Evolutionary conservation across 2,888 invertebrate genomes (phyloP).

Genomic region (Cancer borealis): DNA sequence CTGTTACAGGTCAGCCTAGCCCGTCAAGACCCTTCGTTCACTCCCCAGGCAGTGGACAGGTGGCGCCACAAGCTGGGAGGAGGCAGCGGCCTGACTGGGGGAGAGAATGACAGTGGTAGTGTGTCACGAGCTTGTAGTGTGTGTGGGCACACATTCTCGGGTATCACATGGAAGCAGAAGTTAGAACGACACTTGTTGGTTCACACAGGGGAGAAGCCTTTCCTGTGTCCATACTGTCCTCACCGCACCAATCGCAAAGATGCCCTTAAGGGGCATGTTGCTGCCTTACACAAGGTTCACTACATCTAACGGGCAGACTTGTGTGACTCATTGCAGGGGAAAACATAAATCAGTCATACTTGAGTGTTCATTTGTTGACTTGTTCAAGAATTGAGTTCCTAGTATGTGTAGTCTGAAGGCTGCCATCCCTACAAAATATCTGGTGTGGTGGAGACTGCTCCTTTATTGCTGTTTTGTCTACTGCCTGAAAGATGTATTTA

Average conservation of each 20-base stretch:
- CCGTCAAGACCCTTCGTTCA: constrained; percentile 61
- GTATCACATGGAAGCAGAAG: constrained; percentile 73
- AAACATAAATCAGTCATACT: background rate
- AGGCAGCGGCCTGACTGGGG: constrained; percentile 45
- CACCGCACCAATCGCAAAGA: constrained; percentile 76
- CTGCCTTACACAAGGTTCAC: constrained; percentile 66
- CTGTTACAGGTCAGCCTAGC: constrained; percentile 73
- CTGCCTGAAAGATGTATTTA: background rate
- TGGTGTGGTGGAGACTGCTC: background rate
- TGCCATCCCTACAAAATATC: background rate
- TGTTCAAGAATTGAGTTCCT: background rate
- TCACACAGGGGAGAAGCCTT: constrained; percentile 73
- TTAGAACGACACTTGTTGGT: constrained; percentile 74
- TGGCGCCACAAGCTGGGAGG: constrained; percentile 62
- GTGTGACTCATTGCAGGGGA: background rate
- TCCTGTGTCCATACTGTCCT: constrained; percentile 73
- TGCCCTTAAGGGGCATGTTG: constrained; percentile 72
- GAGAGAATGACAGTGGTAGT: constrained; percentile 51
- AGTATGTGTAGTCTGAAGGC: background rate
- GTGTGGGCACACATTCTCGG: constrained; percentile 70
- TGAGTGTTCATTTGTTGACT: constrained; percentile 13
- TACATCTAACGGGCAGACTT: background rate
- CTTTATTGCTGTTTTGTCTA: background rate
- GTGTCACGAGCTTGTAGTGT: constrained; percentile 65
- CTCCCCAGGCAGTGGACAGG: constrained; percentile 64